Evolutionary conservation across 2,888 invertebrate genomes (phyloP), one percentile per base, ranked within the genome.

Genomic region (Bruchidius siliquastri): DNA sequence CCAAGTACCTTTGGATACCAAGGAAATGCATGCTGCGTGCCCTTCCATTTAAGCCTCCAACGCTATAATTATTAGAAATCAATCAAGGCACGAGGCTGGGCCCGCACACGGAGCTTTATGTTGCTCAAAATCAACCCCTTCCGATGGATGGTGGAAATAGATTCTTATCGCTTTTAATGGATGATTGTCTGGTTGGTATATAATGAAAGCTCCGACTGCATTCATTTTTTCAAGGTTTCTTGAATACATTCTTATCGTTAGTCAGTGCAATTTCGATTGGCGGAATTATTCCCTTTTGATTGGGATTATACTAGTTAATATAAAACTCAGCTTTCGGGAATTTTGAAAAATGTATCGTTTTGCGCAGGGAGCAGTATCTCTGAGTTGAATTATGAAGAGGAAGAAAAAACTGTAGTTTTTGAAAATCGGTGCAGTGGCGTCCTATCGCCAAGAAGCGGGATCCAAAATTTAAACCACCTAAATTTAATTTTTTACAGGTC

Each of bases 1-100:
- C 82, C 80, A 76, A 76, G 82, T 77, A 81, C 84, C 74, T 76
- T 75, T 72, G 73, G 81, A 81, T 78, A 83, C 84, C 83, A 82
- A 82, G 81, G 82, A 81, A 80, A 81, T 81, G 80, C 80, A 80
- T 18, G 68, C 22, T 13, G 49, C 49, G 49, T 49, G 49, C 49
- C 49, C 49, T 49, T 49, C 6, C 49, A 49, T 49, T 49, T 49
- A 49, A 49, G 49, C 49, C 49, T n/a, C 18, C 18, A 18, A 18
- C 49, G 49, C 49, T 49, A 49, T 49, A 49, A 49, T 49, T 49
- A 49, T 49, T 49, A 49, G 49, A 49, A 49, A 49, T 49, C 6
- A 49, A 49, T 49, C 49, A 49, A 49, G 49, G 6, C 18, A 13
- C 49, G 10, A 13, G 49, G 49, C 49, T 13, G 49, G 18, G 18